phyloP scores from a whole-genome alignment of 1,140 invertebrate species.

The Solenopsis invicta region DNA sequence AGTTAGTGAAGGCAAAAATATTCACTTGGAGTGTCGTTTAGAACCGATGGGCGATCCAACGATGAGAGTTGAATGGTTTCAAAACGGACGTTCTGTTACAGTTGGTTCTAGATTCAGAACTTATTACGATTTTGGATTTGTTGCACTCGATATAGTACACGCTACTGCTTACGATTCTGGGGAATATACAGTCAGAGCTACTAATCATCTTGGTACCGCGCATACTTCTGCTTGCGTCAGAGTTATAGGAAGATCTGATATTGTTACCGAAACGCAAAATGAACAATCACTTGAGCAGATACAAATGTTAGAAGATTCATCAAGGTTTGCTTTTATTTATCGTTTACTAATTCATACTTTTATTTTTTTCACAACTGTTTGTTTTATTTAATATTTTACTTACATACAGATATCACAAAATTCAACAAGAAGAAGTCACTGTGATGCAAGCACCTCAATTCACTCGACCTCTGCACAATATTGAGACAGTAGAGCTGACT shows the following conservation, averaged over 20 bases:
- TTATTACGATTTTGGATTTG: slow-evolving; percentile 98
- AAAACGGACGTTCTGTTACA: slow-evolving; percentile 95
- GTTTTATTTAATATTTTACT: slow-evolving; percentile 37
- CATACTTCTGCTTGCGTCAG: slow-evolving; percentile 96
- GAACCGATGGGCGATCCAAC: slow-evolving; percentile 98
- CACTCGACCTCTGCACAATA: slow-evolving; percentile 95
- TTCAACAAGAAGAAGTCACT: slow-evolving; percentile 92
- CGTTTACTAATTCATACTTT: neutral
- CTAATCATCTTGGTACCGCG: slow-evolving; percentile 96
- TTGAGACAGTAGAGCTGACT: slow-evolving; percentile 96
- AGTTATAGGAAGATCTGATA: slow-evolving; percentile 93
- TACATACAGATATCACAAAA: slow-evolving; percentile 88
- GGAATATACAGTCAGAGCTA: slow-evolving; percentile 96
- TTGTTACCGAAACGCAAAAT: slow-evolving; percentile 97
- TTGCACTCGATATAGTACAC: slow-evolving; percentile 96
- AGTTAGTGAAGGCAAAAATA: slow-evolving; percentile 96
- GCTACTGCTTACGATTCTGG: slow-evolving; percentile 96
- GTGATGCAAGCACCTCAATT: slow-evolving; percentile 95
- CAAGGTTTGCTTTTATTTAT: slow-evolving; percentile 80
- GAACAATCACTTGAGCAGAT: slow-evolving; percentile 98
- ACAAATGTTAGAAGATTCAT: slow-evolving; percentile 96
- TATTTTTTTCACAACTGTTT: neutral
- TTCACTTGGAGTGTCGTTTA: slow-evolving; percentile 95
- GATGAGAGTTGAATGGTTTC: slow-evolving; percentile 98
- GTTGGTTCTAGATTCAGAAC: slow-evolving; percentile 96